A percentile compares a stretch with the other conserved stretches of the same genome.
These are phyloP conservation scores for Meriones psammophilus DNA, from an alignment of 2,797 vertebrate genomes.

Conservation along the genomic window DNA sequence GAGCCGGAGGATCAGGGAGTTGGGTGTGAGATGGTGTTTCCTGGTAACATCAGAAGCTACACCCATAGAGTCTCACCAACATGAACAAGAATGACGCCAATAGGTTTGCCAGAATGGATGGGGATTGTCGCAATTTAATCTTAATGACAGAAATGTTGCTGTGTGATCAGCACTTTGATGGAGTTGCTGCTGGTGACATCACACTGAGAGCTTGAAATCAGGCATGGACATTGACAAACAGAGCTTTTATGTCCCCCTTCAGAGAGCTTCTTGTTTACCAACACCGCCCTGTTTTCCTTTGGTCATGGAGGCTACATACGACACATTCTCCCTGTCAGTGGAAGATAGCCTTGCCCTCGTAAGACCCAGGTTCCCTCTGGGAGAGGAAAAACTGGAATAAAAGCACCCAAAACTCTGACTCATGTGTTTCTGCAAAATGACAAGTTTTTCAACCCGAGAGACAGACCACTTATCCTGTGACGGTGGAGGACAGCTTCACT, in stretches of 20 bases:
- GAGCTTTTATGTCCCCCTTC: background rate
- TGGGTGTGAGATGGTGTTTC: no score
- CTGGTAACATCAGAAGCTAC: background rate
- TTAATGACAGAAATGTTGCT: background rate
- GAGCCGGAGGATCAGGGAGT: background rate
- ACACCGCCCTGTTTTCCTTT: background rate
- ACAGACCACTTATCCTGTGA: background rate
- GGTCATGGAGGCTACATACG: background rate
- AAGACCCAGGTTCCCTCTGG: background rate
- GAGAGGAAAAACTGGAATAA: background rate
- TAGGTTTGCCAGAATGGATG: background rate
- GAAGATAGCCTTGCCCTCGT: background rate
- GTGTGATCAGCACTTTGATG: background rate
- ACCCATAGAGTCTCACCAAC: background rate
- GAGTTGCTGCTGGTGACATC: background rate
- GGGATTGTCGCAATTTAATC: background rate
- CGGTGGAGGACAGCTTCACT: background rate
- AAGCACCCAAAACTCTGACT: background rate
- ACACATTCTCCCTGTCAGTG: background rate
- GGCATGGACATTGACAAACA: background rate
- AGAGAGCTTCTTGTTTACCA: background rate
- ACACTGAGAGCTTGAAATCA: background rate
- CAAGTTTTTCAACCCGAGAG: background rate
- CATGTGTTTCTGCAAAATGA: background rate
- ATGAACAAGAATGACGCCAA: background rate